Conservation (phyloP, 2,113 vertebrate species). For the Daubentonia madagascariensis region DNA sequence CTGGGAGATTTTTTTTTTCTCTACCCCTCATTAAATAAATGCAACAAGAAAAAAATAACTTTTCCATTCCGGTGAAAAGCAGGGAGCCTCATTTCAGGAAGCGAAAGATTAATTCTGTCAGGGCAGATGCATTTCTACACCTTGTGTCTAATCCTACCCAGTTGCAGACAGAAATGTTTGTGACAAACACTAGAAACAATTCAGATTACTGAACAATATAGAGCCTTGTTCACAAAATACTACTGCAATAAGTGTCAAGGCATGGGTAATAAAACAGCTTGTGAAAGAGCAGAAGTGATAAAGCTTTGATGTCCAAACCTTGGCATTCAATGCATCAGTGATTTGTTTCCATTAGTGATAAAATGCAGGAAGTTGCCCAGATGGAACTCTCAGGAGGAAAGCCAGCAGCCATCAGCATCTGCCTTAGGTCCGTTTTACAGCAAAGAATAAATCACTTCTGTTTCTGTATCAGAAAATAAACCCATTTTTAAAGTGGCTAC, state of each 20-base stretch:
- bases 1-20: background rate
- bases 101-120: background rate
- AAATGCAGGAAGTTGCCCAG: background rate
- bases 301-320: background rate
- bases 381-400: background rate
- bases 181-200: background rate
- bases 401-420: background rate
- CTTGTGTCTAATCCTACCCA: background rate
- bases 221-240: constrained; percentile 15
- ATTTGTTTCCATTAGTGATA: constrained; percentile 39
- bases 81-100: background rate
- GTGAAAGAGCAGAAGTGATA: background rate
- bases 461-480: background rate
- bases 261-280: background rate
- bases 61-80: background rate
- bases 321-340: background rate
- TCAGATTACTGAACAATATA: constrained; percentile 5
- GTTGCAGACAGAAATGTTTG: background rate
- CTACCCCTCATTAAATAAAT: background rate
- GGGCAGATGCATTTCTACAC: background rate
- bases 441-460: background rate
- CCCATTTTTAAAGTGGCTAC: background rate
- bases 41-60: background rate
- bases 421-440: background rate
- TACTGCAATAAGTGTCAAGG: background rate